A percentile compares a stretch with the other conserved stretches of the same genome.
Evolutionary conservation across 92 coral and sea anemone genomes (phyloP).

Genomic region (Nematostella vectensis): DNA sequence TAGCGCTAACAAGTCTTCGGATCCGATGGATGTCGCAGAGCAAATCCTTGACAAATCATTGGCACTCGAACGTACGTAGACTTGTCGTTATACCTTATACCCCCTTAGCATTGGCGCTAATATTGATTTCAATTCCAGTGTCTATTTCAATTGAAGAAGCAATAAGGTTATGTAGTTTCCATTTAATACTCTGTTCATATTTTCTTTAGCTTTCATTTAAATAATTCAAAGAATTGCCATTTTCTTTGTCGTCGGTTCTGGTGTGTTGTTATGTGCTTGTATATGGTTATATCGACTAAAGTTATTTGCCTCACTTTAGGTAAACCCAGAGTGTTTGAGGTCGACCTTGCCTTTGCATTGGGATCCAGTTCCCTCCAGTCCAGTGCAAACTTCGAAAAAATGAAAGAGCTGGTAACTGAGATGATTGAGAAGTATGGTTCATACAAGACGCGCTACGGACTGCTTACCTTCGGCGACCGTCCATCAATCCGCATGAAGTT

Average conservation of each 20-base stretch:
- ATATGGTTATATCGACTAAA: too few relatives aligned
- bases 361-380: constrained; percentile 49
- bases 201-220: too few relatives aligned
- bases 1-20: constrained; percentile 29
- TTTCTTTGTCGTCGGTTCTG: too few relatives aligned
- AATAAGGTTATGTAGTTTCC: not conserved
- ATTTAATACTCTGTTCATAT: too few relatives aligned
- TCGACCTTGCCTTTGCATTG: constrained; percentile 59
- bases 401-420: constrained; percentile 57
- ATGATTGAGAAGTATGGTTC: constrained; percentile 53
- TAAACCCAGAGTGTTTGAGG: constrained; percentile 29
- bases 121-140: too few relatives aligned
- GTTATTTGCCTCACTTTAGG: not conserved
- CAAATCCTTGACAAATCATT: constrained; percentile 57
- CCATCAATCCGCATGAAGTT: constrained; percentile 40
- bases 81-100: too few relatives aligned
- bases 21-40: constrained; percentile 49
- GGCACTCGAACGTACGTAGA: constrained; percentile 48
- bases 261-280: too few relatives aligned
- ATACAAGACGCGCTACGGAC: constrained; percentile 42
- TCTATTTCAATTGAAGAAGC: too few relatives aligned
- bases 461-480: constrained; percentile 36
- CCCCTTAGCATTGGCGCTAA: too few relatives aligned
- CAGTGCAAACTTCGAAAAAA: constrained; percentile 34
- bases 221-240: too few relatives aligned